phyloP scores from a whole-genome alignment of 1,140 invertebrate genomes.

The Drosophila takahashii region DNA sequence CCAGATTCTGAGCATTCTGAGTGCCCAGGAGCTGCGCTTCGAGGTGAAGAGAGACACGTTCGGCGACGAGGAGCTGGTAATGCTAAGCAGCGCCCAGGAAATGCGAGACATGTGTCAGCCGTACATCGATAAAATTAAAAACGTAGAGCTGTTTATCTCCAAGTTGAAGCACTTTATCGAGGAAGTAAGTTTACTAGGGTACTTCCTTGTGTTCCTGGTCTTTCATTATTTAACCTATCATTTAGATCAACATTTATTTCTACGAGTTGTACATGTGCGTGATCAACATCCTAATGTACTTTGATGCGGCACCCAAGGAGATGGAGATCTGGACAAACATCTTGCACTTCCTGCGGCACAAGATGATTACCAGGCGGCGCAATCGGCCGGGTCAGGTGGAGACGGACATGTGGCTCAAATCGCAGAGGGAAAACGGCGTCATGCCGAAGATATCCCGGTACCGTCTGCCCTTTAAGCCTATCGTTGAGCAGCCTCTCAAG shows the following conservation, averaged over 20 bases:
- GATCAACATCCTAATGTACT: slow-evolving; percentile 73
- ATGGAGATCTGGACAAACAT: slow-evolving; percentile 80
- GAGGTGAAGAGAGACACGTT: slow-evolving; percentile 74
- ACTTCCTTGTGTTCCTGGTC: not conserved
- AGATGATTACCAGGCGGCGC: slow-evolving; percentile 70
- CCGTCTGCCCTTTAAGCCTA: slow-evolving; percentile 76
- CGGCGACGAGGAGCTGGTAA: slow-evolving; percentile 76
- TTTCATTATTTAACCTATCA: not conserved
- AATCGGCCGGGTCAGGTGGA: slow-evolving; percentile 74
- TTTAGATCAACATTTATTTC: slow-evolving; percentile 82
- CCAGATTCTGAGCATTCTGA: slow-evolving; percentile 73
- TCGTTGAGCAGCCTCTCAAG: slow-evolving; percentile 75
- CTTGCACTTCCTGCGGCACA: slow-evolving; percentile 78
- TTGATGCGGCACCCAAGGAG: slow-evolving; percentile 70
- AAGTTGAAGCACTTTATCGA: slow-evolving; percentile 72
- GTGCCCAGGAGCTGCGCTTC: slow-evolving; percentile 71
- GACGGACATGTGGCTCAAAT: slow-evolving; percentile 78
- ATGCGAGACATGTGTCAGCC: slow-evolving; percentile 76
- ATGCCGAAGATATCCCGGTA: slow-evolving; percentile 80
- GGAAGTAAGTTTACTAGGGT: slow-evolving; percentile 17
- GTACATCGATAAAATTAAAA: slow-evolving; percentile 75
- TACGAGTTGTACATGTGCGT: slow-evolving; percentile 82
- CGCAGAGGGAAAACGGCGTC: slow-evolving; percentile 70
- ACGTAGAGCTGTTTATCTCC: slow-evolving; percentile 63
- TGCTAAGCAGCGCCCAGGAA: slow-evolving; percentile 65